Evolutionary conservation across 1,140 invertebrate genomes (phyloP).

Genomic region (Holcopasites calliopsidis): DNA sequence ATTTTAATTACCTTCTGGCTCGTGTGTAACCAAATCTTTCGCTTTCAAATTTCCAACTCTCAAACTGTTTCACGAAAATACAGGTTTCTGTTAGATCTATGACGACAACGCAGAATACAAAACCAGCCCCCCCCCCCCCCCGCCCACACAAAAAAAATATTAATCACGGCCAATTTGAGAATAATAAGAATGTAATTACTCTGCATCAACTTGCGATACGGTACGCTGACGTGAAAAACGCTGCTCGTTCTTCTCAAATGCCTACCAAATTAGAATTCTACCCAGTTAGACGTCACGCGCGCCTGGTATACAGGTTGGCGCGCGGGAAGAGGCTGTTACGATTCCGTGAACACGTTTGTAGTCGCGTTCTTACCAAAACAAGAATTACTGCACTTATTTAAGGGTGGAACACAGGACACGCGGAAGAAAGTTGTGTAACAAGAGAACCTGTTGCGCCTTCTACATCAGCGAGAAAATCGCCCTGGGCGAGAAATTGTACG

Average conservation of each 20-base stretch:
- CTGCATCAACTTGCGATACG: too few species aligned
- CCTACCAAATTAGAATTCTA: neutral
- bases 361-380: neutral
- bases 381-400: conserved; percentile 35
- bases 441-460: conserved; percentile 41
- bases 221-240: neutral
- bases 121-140: too few species aligned
- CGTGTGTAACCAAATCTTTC: neutral
- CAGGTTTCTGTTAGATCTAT: too few species aligned
- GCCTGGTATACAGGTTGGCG: neutral
- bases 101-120: too few species aligned
- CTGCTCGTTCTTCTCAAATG: neutral
- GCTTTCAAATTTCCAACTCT: conserved; percentile 10
- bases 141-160: too few species aligned
- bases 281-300: neutral
- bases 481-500: conserved; percentile 66
- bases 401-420: conserved; percentile 21
- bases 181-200: neutral
- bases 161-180: neutral
- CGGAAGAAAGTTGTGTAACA: conserved; percentile 50
- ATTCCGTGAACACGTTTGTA: neutral
- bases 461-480: conserved; percentile 58
- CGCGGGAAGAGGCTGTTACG: conserved; percentile 3
- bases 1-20: conserved; percentile 22
- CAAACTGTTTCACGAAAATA: too few species aligned